These are phyloP conservation scores for Oceanites oceanicus DNA, from an alignment of 2,113 vertebrate genomes.

Conservation along the genomic window DNA sequence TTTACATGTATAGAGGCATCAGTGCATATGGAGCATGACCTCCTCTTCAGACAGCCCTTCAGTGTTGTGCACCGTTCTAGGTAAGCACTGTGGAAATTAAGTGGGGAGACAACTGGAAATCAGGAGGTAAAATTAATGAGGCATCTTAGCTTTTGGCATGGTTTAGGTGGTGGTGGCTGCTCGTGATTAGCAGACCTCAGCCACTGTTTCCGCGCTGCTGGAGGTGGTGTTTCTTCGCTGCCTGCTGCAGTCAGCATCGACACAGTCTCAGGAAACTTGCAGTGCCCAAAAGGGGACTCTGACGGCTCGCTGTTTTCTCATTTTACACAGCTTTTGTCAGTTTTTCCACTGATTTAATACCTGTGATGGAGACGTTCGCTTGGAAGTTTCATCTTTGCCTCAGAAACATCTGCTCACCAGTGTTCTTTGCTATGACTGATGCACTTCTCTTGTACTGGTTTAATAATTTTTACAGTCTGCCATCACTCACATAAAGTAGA, in stretches of 20 bases:
- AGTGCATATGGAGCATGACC: not conserved
- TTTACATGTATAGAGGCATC: not conserved
- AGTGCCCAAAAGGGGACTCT: not conserved
- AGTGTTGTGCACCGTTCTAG: not conserved
- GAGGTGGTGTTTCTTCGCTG: not conserved
- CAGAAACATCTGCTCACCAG: not conserved
- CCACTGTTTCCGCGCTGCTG: not conserved
- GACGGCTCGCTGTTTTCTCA: not conserved
- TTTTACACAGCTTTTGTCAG: slow-evolving; percentile 11
- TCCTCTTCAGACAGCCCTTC: not conserved
- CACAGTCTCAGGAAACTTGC: not conserved
- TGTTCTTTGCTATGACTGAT: slow-evolving; percentile 19
- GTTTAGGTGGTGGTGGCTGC: not conserved
- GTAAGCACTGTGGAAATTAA: not conserved
- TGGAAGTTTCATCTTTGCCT: slow-evolving; percentile 34
- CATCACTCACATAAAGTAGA: slow-evolving; percentile 23
- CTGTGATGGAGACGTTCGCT: not conserved
- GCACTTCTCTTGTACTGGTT: not conserved
- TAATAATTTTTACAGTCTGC: slow-evolving; percentile 25
- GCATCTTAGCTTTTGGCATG: not conserved
- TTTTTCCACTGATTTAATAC: slow-evolving; percentile 49
- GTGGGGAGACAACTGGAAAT: not conserved
- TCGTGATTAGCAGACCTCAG: not conserved
- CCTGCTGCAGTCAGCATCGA: not conserved
- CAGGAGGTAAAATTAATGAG: not conserved